phyloP scores from a whole-genome alignment of 2,113 vertebrate genomes.

The Apeltes quadracus region DNA sequence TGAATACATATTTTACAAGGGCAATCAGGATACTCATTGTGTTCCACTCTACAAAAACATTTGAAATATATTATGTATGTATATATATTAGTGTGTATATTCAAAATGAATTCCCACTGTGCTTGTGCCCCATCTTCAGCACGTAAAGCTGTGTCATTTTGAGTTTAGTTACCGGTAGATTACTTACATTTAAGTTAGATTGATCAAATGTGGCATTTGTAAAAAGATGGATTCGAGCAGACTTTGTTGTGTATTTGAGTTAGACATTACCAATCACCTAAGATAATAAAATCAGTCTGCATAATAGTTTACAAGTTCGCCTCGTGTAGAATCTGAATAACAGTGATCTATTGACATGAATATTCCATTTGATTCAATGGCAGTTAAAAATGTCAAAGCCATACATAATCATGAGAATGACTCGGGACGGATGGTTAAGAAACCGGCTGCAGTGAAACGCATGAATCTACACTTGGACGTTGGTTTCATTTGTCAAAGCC shows the following conservation, averaged over 20 bases:
- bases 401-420: constrained; percentile 69
- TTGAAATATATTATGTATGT: background rate
- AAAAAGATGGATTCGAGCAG: constrained; percentile 46
- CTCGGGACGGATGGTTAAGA: constrained; percentile 55
- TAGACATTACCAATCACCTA: constrained; percentile 57
- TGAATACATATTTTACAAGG: background rate
- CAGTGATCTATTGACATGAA: constrained; percentile 55
- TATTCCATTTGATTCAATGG: constrained; percentile 68
- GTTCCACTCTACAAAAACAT: background rate
- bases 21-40: background rate
- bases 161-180: constrained; percentile 25
- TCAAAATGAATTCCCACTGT: background rate
- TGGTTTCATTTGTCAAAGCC: constrained; percentile 74
- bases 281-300: constrained; percentile 62
- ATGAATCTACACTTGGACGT: constrained; percentile 69
- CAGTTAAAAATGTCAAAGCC: constrained; percentile 67
- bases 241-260: constrained; percentile 41
- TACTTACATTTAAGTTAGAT: constrained; percentile 12
- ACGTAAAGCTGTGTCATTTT: constrained; percentile 18
- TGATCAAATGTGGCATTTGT: constrained; percentile 49
- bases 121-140: background rate
- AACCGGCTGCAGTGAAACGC: constrained; percentile 56
- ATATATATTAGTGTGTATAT: too few species aligned
- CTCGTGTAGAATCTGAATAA: constrained; percentile 52
- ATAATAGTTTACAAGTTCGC: constrained; percentile 58